Conservation (phyloP, 2,888 invertebrate species). For the Tenodera sinensis region DNA sequence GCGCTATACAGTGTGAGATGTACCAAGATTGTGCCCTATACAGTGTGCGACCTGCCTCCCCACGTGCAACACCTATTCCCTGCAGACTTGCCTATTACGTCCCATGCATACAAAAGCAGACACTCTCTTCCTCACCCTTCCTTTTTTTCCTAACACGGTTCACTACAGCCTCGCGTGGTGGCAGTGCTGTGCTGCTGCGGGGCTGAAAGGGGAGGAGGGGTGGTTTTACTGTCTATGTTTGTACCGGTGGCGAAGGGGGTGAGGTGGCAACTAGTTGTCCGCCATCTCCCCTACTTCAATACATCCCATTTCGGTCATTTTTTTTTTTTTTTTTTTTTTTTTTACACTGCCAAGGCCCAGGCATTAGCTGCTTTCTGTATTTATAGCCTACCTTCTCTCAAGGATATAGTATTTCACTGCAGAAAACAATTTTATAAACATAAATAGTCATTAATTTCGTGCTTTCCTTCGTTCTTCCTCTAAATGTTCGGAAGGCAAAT, state of each 20-base stretch:
- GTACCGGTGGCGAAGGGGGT: not conserved
- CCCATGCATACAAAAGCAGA: slow-evolving; percentile 17
- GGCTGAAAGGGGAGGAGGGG: not conserved
- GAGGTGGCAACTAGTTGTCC: slow-evolving; percentile 10
- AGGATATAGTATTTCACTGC: too few relatives aligned
- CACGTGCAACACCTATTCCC: slow-evolving; percentile 7
- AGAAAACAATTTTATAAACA: too few relatives aligned
- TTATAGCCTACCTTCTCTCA: not conserved
- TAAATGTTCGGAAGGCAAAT: too few relatives aligned
- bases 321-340: not conserved
- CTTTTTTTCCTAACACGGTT: slow-evolving; percentile 9
- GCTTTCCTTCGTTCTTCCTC: too few relatives aligned
- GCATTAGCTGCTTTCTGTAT: not conserved
- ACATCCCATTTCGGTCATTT: slow-evolving; percentile 14
- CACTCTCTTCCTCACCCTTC: not conserved
- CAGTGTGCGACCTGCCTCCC: not conserved
- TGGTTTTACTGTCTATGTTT: slow-evolving; percentile 5
- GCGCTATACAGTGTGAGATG: not conserved
- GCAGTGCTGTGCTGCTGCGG: not conserved
- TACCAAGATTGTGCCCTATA: not conserved
- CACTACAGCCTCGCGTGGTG: not conserved
- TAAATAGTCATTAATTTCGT: too few relatives aligned
- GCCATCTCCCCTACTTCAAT: slow-evolving; percentile 10
- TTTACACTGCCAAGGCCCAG: slow-evolving; percentile 5
- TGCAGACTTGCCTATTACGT: slow-evolving; percentile 8